A percentile compares a stretch with the other conserved stretches of the same genome.
These are phyloP conservation scores for Drosophila obscura DNA, from an alignment of 1,140 invertebrate species.

Conservation along the genomic window DNA sequence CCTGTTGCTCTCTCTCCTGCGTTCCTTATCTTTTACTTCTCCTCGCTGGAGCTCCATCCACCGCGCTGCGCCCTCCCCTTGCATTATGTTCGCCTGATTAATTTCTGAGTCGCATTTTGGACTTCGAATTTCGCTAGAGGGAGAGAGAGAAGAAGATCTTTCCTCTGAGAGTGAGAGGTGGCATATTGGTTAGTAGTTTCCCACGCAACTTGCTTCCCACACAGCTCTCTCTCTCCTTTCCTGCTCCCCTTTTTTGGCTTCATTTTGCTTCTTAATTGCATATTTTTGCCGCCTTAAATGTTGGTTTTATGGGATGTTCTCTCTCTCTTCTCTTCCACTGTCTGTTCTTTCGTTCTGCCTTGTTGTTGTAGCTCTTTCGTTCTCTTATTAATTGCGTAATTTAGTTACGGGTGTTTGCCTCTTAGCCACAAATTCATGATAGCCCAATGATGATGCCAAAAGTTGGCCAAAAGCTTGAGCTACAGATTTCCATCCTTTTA, in stretches of 20 bases:
- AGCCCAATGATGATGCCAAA: constrained; percentile 25
- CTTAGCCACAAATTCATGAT: constrained; percentile 50
- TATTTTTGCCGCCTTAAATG: constrained; percentile 66
- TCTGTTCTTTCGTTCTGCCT: constrained; percentile 1
- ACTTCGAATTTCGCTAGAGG: background rate
- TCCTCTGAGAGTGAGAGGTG: background rate
- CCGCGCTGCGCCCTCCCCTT: constrained; percentile 24
- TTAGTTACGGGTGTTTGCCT: constrained; percentile 58
- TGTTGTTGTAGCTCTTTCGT: constrained; percentile 6
- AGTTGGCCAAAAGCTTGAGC: constrained; percentile 42
- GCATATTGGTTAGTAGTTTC: constrained; percentile 36
- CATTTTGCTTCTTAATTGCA: constrained; percentile 61
- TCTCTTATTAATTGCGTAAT: constrained; percentile 77
- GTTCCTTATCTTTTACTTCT: too few species aligned
- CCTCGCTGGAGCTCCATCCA: too few species aligned
- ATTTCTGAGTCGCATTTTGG: constrained; percentile 53
- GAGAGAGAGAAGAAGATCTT: constrained; percentile 1
- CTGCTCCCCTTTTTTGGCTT: constrained; percentile 21
- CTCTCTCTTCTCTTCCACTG: background rate
- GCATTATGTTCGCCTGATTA: constrained; percentile 78
- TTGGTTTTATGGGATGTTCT: constrained; percentile 55
- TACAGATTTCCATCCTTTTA: background rate
- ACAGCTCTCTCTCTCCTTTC: too few species aligned
- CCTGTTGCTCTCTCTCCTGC: too few species aligned
- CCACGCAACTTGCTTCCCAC: constrained; percentile 40